Evolutionary conservation across 2,888 invertebrate species (phyloP), one percentile per base, ranked within the genome.

Genomic region (Spilarctia lutea): DNA sequence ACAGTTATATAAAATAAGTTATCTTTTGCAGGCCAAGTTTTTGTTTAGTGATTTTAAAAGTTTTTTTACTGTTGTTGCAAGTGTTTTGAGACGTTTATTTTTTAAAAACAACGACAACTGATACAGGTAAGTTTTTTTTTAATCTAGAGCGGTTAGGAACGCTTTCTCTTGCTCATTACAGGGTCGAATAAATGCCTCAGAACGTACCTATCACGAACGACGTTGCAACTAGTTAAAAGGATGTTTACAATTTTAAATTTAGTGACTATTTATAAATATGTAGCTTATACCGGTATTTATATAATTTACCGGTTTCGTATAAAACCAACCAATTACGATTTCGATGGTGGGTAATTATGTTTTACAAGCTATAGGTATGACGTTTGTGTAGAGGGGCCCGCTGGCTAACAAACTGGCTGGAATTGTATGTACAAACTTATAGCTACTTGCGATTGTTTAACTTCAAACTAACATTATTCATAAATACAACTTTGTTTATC

Each of bases 1-100:
- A 91, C 91, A 91, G 94, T 94, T 93, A 94, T 89, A 93, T 94
- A 93, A 94, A 93, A 87, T 88, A 84, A 85, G 83, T 88, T 92
- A 91, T 92, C 92, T 90, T 92, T 92, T 85, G 88, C 92, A 89
- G 89, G 88, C 86, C 79, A 75, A 84, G 85, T 83, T 85, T 85
- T 86, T 78, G 92, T 75, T 89, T 90, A 89, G 90, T 90, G 92
- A 75, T 80, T 88, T 83, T 83, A 86, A 80, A 77, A 79, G 85
- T 85, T 82, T 79, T 79, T 79, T 71, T 79, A 87, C 90, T 87
- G 83, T 88, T 86, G 73, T 81, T 76, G 65, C 48, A 75, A 79
- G 86, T 86, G 82, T 73, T 87, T 88, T 86, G 83, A 79, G 83
- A 83, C 81, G 81, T 86, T 88, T 84, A 82, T 88, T 78, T 73